These are phyloP conservation scores for Hyperoplus lanceolatus DNA, from an alignment of 2,797 vertebrate species.

Conservation along the genomic window DNA sequence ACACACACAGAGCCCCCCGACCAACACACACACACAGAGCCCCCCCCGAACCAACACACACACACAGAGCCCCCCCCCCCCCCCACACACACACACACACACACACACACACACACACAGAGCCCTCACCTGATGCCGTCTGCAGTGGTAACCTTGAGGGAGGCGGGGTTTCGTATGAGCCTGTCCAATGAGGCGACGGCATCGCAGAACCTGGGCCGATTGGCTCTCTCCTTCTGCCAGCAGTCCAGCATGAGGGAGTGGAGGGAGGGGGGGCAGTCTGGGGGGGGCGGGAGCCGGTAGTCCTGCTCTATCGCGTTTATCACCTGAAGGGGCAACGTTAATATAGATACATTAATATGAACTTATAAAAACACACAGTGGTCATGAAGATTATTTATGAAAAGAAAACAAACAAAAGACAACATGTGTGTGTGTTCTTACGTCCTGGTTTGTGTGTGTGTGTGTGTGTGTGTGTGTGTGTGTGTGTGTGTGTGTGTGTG, in stretches of 20 bases:
- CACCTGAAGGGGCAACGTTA: constrained; percentile 63
- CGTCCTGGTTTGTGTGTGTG: no score
- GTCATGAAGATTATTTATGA: no score
- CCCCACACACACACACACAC: not conserved
- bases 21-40: no score
- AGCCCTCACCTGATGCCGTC: constrained; percentile 82
- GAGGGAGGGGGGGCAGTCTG: constrained; percentile 92
- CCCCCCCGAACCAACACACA: not conserved
- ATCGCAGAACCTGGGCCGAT: constrained; percentile 76
- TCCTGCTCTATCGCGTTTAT: constrained; percentile 93
- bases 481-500: no score
- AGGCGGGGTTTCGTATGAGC: constrained; percentile 91
- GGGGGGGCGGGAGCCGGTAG: constrained; percentile 93
- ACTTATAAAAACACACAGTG: no score
- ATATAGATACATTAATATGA: no score
- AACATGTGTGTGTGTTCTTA: no score
- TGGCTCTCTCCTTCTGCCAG: constrained; percentile 96
- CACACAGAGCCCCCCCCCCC: constrained; percentile 8
- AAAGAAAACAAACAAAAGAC: no score
- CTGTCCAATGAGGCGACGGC: constrained; percentile 90
- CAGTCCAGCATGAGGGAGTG: constrained; percentile 96
- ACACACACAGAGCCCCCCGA: no score
- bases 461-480: no score
- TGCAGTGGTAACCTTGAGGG: constrained; percentile 84
- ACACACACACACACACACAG: not conserved